Conservation (phyloP, 2,888 invertebrate genomes). For the Trichogramma dendrolimi region DNA sequence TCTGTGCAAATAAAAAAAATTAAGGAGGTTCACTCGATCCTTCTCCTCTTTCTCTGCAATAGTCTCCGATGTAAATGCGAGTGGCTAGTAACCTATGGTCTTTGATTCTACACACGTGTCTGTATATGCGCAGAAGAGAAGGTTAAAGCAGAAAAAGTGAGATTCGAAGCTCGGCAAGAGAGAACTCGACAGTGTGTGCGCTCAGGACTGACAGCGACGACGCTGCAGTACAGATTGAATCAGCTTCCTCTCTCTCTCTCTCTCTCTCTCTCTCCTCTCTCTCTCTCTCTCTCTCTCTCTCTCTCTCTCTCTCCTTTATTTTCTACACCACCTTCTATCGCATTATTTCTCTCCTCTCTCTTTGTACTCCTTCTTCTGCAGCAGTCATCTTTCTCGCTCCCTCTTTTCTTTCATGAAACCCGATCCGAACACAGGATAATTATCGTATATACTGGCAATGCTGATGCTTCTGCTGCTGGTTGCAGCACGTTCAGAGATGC, state of each 20-base stretch:
- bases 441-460: conserved; percentile 17
- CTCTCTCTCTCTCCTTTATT: conserved; percentile 5
- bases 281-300: neutral
- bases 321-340: conserved; percentile 13
- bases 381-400: neutral
- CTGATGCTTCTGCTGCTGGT: no score
- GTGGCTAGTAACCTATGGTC: conserved; percentile 45
- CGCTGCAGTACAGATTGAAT: no score
- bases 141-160: no score
- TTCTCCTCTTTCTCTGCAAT: conserved; percentile 32
- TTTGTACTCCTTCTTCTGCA: neutral
- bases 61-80: conserved; percentile 46
- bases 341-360: conserved; percentile 18
- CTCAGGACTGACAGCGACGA: no score
- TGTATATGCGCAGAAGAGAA: no score
- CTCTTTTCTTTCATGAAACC: conserved; percentile 25
- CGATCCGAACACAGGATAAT: conserved; percentile 30
- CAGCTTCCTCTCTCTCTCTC: conserved; percentile 5
- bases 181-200: no score
- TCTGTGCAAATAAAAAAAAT: no score
- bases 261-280: neutral
- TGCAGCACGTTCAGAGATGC: neutral
- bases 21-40: conserved; percentile 7
- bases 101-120: no score
- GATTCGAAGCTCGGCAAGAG: no score